Conservation (phyloP, 2,113 vertebrate species). For the Lethenteron camtschaticum region DNA sequence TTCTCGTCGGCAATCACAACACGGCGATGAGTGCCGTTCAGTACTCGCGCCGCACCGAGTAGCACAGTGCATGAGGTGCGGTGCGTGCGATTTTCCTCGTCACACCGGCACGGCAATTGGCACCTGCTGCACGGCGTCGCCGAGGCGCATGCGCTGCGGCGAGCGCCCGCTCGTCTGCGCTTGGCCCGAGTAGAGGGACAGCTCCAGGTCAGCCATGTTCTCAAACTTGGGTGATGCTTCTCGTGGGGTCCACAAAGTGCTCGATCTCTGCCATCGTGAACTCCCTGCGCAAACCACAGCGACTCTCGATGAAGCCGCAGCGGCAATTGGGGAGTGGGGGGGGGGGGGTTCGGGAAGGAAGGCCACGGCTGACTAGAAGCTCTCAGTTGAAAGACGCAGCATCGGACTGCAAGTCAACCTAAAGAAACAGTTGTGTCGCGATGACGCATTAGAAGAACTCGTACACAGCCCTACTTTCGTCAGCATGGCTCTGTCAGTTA, state of each 20-base stretch:
- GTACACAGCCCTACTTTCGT: too few species aligned
- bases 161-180: slow-evolving; percentile 90
- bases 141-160: slow-evolving; percentile 54
- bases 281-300: slow-evolving; percentile 31
- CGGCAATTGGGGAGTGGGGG: neutral
- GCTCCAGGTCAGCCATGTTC: slow-evolving; percentile 46
- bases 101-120: neutral
- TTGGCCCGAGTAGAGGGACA: slow-evolving; percentile 67
- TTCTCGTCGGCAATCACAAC: too few species aligned
- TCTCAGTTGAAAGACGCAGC: too few species aligned
- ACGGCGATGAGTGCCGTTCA: too few species aligned
- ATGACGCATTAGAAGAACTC: too few species aligned
- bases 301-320: neutral
- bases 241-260: slow-evolving; percentile 94
- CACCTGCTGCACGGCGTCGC: slow-evolving; percentile 85
- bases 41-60: too few species aligned
- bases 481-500: too few species aligned
- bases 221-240: slow-evolving; percentile 71
- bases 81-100: too few species aligned
- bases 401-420: too few species aligned
- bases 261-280: slow-evolving; percentile 99
- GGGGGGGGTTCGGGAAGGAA: neutral
- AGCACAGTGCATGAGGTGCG: too few species aligned
- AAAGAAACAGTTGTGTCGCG: too few species aligned
- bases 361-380: neutral